A percentile compares a stretch with the other conserved stretches of the same genome.
These are phyloP conservation scores for Ichneumoninae sp. DNA, from an alignment of 2,888 invertebrate species.

Conservation along the genomic window DNA sequence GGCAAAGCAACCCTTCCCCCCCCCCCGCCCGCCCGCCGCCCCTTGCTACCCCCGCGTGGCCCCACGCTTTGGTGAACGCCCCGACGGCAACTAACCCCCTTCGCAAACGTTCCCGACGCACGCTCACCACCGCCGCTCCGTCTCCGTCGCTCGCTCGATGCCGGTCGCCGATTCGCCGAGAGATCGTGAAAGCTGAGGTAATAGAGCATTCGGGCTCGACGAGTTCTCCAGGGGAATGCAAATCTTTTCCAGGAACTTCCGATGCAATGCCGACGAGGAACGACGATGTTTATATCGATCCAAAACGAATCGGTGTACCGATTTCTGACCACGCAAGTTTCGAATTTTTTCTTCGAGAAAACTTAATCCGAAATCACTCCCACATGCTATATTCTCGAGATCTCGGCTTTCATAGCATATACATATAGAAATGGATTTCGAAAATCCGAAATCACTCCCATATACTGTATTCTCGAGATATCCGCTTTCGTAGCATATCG, in stretches of 20 bases:
- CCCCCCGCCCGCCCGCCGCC: background rate
- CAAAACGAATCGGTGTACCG: constrained; percentile 20
- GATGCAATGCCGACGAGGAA: constrained; percentile 60
- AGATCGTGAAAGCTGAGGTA: constrained; percentile 53
- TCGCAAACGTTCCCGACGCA: constrained; percentile 60
- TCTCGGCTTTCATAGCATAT: too few species aligned
- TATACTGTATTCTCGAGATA: too few species aligned
- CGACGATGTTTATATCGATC: constrained; percentile 63
- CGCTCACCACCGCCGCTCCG: constrained; percentile 28
- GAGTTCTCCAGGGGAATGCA: constrained; percentile 68
- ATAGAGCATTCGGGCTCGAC: constrained; percentile 51
- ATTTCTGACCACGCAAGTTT: constrained; percentile 22
- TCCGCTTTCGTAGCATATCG: too few species aligned
- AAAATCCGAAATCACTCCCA: too few species aligned
- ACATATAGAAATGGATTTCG: too few species aligned
- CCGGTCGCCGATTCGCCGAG: constrained; percentile 56
- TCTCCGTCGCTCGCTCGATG: constrained; percentile 30
- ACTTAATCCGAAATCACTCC: too few species aligned
- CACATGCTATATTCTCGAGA: too few species aligned
- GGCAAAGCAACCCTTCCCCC: background rate
- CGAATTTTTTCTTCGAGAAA: background rate
- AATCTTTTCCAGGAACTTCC: constrained; percentile 70
- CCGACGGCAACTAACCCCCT: constrained; percentile 57
- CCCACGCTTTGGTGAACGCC: constrained; percentile 62
- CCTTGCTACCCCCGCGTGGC: constrained; percentile 24